Evolutionary conservation across 2,888 invertebrate species (phyloP), one percentile per base, ranked within the genome.

Genomic region (Callyntrura guangdongensis): DNA sequence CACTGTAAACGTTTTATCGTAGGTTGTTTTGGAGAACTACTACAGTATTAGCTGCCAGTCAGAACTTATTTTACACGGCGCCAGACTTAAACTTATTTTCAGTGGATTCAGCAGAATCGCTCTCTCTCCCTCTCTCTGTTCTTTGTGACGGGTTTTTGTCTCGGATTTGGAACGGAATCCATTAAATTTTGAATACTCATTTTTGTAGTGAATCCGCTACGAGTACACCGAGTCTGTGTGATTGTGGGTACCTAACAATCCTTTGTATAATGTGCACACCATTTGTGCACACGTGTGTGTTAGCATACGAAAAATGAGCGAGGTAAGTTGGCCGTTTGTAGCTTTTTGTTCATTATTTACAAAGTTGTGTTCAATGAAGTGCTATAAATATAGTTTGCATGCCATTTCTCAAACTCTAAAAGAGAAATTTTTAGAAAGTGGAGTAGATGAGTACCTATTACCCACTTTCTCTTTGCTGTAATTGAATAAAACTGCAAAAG

Each of bases 401-500:
- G 8, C 1, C 2, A 12, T 14, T 12, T 53, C 53, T n/a, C n/a
- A n/a, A n/a, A n/a, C n/a, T 53, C 1, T n/a, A n/a, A 69, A 45
- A 9, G 14, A 4, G 17, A 12, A 36, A 25, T 27, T 27, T 61
- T 20, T 27, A 45, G n/a, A 22, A 74, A 74, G 17, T 49, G 22
- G 74, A 9, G 72, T 45, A 45, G 22, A 47, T 22, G 20, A 11
- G 49, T 3, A 1, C 9, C 8, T 74, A 36, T 74, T 49, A 74
- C 74, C 74, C 20, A 74, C 49, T 74, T 74, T 67, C 69, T 74
- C 47, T n/a, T 45, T 74, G 22, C 8, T 9, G 74, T 47, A 74
- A 74, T 74, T 74, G 74, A 74, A 74, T 74, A 49, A 74, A 74
- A 74, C 74, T 74, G 74, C 74, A 74, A 74, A 74, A 74, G 20